Evolutionary conservation across 2,797 vertebrate species (phyloP), one percentile per base, ranked within the genome.

Genomic region (Ibycter americanus): DNA sequence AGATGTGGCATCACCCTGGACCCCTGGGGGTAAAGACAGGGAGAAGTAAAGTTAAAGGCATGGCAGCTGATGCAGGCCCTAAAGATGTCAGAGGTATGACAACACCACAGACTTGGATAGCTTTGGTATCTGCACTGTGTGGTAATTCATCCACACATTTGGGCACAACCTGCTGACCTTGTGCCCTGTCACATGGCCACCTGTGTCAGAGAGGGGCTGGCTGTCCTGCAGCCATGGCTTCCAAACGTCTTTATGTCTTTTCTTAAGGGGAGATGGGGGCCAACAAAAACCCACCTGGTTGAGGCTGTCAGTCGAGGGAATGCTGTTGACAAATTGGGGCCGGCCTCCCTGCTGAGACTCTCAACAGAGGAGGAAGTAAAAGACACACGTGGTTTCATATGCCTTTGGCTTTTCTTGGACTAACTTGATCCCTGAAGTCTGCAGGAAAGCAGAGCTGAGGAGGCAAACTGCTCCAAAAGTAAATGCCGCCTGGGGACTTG

Each of bases 371-470:
- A 96, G 83, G 94, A 95, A 96, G 92, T 22, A 76, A 89, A 83
- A 95, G 58, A 32, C 72, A 81, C 72, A 94, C 56, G 66, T 94
- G 49, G 79, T 83, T 90, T 96, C 84, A 68, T 91, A 52, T 8
- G 71, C 79, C 76, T 96, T 94, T 76, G 92, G 89, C 92, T 97
- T 97, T 96, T 96, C 89, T 96, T 96, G 90, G 96, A 90, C 92
- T 83, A 59, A 58, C 82, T 90, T 58, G 58, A 91, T 88, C 87
- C 90, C 90, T 66, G 59, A 96, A 93, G 87, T 66, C 89, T 92
- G 89, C 65, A 94, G 87, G 93, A 96, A 96, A 96, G 90, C 65
- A 78, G 83, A 87, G 61, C 46, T 76, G 84, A 85, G 92, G 63
- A 94, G 87, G 68, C 68, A 95, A 91, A 91, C 78, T 83, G 36